Evolutionary conservation across 2,113 vertebrate genomes (phyloP).

Genomic region (Phylloscopus trochiloides): DNA sequence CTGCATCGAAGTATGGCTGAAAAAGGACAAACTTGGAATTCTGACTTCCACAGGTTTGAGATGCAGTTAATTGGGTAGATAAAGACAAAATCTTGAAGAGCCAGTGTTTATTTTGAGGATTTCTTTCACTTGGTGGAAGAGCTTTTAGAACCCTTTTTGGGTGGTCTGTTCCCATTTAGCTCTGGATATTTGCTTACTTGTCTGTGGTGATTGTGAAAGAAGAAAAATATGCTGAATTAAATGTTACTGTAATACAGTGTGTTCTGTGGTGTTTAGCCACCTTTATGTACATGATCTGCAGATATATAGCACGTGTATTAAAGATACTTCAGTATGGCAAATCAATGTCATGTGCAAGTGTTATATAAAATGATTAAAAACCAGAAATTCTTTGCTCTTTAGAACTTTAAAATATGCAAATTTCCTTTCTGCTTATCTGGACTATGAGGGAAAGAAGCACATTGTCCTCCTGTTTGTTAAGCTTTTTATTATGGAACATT

Average conservation of each 20-base stretch:
- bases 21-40: background rate
- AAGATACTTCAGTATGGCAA: background rate
- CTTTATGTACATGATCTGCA: background rate
- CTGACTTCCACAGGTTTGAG: background rate
- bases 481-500: background rate
- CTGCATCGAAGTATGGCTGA: background rate
- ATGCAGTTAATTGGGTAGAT: background rate
- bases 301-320: background rate
- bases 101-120: background rate
- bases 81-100: background rate
- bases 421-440: background rate
- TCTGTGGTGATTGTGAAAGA: background rate
- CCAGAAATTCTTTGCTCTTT: background rate
- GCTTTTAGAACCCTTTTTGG: background rate
- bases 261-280: background rate
- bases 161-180: background rate
- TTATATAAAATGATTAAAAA: background rate
- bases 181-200: background rate
- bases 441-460: background rate
- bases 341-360: background rate
- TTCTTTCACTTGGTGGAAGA: background rate
- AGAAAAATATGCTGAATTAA: background rate
- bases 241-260: background rate
- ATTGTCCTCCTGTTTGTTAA: background rate
- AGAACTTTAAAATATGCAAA: background rate